Base-by-base conservation (phyloP, 2,888 invertebrate species). In the Nipponacmea schrenckii region DNA sequence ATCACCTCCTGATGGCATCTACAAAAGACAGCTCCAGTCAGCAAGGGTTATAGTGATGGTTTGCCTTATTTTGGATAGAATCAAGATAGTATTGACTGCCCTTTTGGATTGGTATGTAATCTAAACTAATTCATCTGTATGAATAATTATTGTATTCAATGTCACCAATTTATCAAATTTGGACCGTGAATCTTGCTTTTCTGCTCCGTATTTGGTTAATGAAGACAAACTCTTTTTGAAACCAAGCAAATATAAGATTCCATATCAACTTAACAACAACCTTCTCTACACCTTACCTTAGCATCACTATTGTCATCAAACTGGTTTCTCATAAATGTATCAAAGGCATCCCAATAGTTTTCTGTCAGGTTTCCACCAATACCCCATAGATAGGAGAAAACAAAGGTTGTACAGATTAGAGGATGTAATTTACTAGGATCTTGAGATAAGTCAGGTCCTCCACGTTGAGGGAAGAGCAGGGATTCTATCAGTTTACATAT, bases 351-450 rank as follows among this genome's bases (percentile, higher is more conserved):
- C 80, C 94, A 92, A 70, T 93, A 92, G 0, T 87, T 84, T 75
- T 96, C 95, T 2, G 91, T 87, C 4, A 95, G 91, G 86, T 96
- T 96, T 0, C 96, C 96, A n/a, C 95, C 95, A 26, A 96, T 89
- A 1, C 94, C 91, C 96, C 96, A 97, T 0, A 95, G 89, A 82
- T 94, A 94, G 66, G 93, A 92, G 90, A 95, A 95, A 45, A 94
- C 90, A 85, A 96, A 96, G 39, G 93, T 92, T 83, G 95, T 94
- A 2, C 92, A 92, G 0, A 96, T 86, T 77, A 94, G 92, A 7
- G 90, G 90, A 81, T 92, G 92, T 0, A 93, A 89, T 73, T 90
- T 89, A 31, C 85, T 77, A 12, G 85, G 85, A 72, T 91, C 91
- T 72, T 91, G 91, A 12, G 91, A 91, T 76, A 93, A 93, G 73